These are phyloP conservation scores for Drosophila algonquin DNA, from an alignment of 2,888 invertebrate species.

Conservation along the genomic window DNA sequence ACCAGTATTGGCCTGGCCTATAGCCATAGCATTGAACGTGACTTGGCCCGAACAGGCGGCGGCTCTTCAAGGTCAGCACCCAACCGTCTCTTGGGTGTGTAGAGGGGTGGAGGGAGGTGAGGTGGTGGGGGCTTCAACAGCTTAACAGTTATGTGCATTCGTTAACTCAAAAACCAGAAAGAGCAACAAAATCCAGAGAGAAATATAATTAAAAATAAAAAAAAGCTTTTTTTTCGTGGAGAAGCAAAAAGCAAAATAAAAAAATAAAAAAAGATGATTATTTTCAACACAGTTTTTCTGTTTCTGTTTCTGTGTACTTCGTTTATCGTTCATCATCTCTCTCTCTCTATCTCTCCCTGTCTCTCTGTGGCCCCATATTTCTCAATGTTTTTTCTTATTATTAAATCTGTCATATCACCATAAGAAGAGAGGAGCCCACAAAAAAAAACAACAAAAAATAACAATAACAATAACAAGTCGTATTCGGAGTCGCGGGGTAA, in stretches of 20 bases:
- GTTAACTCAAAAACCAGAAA: slow-evolving; percentile 16
- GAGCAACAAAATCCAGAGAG: slow-evolving; percentile 6
- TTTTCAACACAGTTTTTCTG: slow-evolving; percentile 40
- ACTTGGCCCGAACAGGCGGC: slow-evolving; percentile 60
- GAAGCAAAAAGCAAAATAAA: slow-evolving; percentile 18
- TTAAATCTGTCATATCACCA: slow-evolving; percentile 37
- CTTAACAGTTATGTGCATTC: slow-evolving; percentile 12
- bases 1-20: slow-evolving; percentile 21
- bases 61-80: slow-evolving; percentile 33
- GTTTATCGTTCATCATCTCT: slow-evolving; percentile 26
- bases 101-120: background rate
- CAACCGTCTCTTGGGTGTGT: slow-evolving; percentile 20
- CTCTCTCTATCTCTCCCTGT: slow-evolving; percentile 8
- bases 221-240: slow-evolving; percentile 11
- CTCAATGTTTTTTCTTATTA: slow-evolving; percentile 8
- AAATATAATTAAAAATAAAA: slow-evolving; percentile 19
- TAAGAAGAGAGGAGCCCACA: slow-evolving; percentile 10
- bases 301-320: slow-evolving; percentile 5
- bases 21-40: slow-evolving; percentile 73
- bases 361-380: slow-evolving; percentile 19
- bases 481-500: slow-evolving; percentile 22
- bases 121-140: background rate
- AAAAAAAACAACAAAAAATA: slow-evolving; percentile 21
- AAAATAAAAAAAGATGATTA: slow-evolving; percentile 17
- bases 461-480: slow-evolving; percentile 8